Evolutionary conservation across 2,797 vertebrate genomes (phyloP).

Genomic region (Diplodus sargus): DNA sequence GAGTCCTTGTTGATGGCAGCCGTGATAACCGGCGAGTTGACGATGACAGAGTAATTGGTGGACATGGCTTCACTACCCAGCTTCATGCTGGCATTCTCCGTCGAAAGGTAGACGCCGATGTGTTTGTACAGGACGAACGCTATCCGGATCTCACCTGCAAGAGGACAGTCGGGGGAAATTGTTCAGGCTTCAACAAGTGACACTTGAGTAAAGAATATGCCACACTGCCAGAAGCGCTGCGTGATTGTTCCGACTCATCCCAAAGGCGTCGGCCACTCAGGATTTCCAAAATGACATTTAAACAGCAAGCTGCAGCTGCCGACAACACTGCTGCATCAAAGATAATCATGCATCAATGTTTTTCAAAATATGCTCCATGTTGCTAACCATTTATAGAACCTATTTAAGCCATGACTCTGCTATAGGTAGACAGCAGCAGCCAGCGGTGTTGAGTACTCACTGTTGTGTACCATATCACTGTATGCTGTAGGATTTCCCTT

Average conservation of each 20-base stretch:
- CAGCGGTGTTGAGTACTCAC: neutral
- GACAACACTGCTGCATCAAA: neutral
- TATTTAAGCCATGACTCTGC: neutral
- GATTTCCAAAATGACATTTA: neutral
- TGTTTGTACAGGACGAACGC: conserved; percentile 98
- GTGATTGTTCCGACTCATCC: neutral
- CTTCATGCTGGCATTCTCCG: conserved; percentile 98
- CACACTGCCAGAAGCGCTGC: neutral
- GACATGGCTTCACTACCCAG: conserved; percentile 93
- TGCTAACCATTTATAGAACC: neutral
- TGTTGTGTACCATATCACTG: neutral
- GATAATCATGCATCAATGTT: neutral
- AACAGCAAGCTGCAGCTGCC: neutral
- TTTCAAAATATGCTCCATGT: neutral
- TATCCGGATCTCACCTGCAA: conserved; percentile 95
- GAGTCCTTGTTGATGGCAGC: conserved; percentile 99
- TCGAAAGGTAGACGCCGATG: conserved; percentile 94
- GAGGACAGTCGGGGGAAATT: neutral
- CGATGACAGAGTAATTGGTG: conserved; percentile 96
- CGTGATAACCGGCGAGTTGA: conserved; percentile 97
- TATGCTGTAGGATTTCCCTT: neutral
- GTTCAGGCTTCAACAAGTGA: neutral
- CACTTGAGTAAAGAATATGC: neutral
- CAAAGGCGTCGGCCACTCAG: no score
- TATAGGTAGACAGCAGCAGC: neutral